phyloP scores from a whole-genome alignment of 2,888 invertebrate genomes.

The Harpalus rufipes region DNA sequence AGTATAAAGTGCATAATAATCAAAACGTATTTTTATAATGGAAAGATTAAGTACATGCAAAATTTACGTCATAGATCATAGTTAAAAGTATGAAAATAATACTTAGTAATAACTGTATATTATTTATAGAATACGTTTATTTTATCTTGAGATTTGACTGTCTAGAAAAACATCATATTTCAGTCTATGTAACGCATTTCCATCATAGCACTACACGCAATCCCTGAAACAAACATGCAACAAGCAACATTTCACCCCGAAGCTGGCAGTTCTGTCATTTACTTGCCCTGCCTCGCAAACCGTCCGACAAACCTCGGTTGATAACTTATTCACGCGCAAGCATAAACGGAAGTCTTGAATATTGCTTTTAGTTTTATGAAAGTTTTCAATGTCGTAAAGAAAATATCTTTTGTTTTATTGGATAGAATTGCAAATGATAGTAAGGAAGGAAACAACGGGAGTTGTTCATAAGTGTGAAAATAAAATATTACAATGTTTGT shows the following conservation, averaged over 20 bases:
- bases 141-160: not conserved
- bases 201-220: slow-evolving; percentile 3
- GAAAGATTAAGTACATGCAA: too few relatives aligned
- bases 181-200: not conserved
- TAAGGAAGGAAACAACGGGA: not conserved
- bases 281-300: not conserved
- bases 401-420: slow-evolving; percentile 33
- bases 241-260: not conserved
- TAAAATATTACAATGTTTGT: not conserved
- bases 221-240: not conserved
- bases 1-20: too few relatives aligned
- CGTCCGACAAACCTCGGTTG: slow-evolving; percentile 9
- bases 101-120: not conserved
- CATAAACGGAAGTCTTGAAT: slow-evolving; percentile 39
- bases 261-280: not conserved
- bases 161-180: not conserved
- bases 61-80: not conserved
- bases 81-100: not conserved
- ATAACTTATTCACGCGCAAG: slow-evolving; percentile 38
- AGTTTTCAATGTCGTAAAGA: slow-evolving; percentile 38
- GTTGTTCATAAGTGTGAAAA: not conserved
- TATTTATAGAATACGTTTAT: not conserved
- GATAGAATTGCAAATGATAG: not conserved
- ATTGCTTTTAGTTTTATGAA: slow-evolving; percentile 53
- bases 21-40: too few relatives aligned